Evolutionary conservation across 2,797 vertebrate species (phyloP).

Genomic region (Xiphorhynchus erythropygius): DNA sequence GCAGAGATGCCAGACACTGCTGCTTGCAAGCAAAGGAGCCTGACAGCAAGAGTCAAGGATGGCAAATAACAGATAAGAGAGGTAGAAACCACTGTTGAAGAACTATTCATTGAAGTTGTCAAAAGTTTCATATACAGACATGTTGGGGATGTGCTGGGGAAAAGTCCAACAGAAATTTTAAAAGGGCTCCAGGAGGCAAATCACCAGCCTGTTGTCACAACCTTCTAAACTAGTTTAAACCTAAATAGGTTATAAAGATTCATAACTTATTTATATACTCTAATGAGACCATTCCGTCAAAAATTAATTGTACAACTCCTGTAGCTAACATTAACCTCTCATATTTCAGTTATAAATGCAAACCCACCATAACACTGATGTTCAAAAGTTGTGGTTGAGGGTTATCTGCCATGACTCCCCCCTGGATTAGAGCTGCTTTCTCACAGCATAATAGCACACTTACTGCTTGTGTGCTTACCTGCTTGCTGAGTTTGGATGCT

Average conservation of each 20-base stretch:
- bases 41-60: background rate
- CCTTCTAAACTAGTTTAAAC: background rate
- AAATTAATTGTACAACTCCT: background rate
- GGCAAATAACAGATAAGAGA: background rate
- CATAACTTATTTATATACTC: background rate
- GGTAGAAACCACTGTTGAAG: background rate
- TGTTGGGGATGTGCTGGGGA: background rate
- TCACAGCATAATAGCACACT: background rate
- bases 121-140: background rate
- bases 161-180: background rate
- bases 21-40: background rate
- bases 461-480: slow-evolving; percentile 72
- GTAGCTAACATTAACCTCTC: background rate
- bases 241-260: background rate
- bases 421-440: background rate
- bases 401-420: background rate
- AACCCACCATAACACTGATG: background rate
- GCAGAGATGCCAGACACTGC: background rate
- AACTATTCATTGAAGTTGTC: background rate
- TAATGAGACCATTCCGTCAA: background rate
- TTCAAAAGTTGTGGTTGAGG: background rate
- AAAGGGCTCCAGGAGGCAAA: background rate
- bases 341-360: background rate
- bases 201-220: background rate
- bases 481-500: slow-evolving; percentile 77